These are phyloP conservation scores for Augochlora pura DNA, from an alignment of 1,140 invertebrate genomes.

Conservation along the genomic window DNA sequence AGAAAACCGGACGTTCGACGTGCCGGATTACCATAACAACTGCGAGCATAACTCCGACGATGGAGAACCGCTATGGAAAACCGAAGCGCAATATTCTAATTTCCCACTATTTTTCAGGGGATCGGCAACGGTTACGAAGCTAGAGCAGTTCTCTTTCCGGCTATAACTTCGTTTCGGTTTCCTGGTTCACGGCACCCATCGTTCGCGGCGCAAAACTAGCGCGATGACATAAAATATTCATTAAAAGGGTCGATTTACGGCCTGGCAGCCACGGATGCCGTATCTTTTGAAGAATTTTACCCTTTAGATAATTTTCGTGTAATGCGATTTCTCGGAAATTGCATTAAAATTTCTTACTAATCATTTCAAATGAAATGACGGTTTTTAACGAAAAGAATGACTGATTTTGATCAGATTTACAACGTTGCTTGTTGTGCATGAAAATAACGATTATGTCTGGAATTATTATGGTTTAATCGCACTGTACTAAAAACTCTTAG, in stretches of 20 bases:
- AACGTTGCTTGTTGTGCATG: no score
- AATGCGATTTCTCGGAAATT: no score
- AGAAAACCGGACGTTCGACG: no score
- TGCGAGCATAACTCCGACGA: neutral
- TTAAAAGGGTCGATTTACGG: neutral
- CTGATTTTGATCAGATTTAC: no score
- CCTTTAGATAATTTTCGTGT: no score
- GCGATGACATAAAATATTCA: neutral
- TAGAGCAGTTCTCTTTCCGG: slow-evolving; percentile 5
- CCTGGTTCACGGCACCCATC: slow-evolving; percentile 12
- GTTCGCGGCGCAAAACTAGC: neutral
- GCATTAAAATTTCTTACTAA: no score
- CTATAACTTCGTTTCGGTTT: slow-evolving; percentile 6
- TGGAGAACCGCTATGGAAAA: neutral
- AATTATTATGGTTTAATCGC: no score
- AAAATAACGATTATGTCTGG: no score
- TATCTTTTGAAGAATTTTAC: neutral
- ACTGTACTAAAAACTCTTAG: no score
- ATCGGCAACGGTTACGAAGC: neutral
- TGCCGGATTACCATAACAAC: no score
- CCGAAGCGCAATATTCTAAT: neutral
- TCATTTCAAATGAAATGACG: no score
- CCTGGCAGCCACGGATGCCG: neutral
- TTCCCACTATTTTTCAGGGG: slow-evolving; percentile 5
- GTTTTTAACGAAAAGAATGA: no score